Conservation (phyloP, 2,888 invertebrate species). For the Metacarcinus magister region DNA sequence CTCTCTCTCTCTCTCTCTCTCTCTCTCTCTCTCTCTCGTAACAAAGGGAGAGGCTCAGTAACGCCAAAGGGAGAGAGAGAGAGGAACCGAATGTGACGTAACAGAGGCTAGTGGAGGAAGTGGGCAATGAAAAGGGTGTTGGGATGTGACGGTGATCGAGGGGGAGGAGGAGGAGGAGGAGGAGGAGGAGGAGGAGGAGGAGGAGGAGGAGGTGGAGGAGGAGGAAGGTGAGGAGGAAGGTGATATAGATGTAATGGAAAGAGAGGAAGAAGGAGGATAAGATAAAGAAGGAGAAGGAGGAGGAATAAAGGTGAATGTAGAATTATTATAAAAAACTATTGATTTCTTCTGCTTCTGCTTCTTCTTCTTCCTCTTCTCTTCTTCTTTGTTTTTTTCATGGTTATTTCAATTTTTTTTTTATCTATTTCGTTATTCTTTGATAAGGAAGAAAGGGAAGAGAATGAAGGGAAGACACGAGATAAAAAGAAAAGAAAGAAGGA, state of each 20-base stretch:
- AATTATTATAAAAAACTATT: neutral
- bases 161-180: slow-evolving; percentile 1
- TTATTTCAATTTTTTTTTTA: neutral
- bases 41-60: too few relatives aligned
- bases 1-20: neutral
- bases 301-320: neutral
- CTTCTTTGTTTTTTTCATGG: neutral
- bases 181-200: neutral
- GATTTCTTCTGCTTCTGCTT: neutral
- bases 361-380: neutral
- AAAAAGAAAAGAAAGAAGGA: neutral
- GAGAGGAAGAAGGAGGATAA: neutral
- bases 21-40: neutral
- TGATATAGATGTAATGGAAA: neutral
- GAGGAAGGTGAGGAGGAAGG: neutral
- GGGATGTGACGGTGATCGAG: neutral
- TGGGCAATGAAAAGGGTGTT: neutral
- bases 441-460: neutral
- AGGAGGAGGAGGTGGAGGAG: neutral
- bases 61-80: too few relatives aligned
- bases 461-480: neutral
- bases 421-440: neutral
- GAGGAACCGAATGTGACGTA: neutral
- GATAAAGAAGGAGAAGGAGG: neutral
- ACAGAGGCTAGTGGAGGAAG: neutral